Conservation (phyloP, 2,888 invertebrate genomes). For the Bellardia bayeri region DNA sequence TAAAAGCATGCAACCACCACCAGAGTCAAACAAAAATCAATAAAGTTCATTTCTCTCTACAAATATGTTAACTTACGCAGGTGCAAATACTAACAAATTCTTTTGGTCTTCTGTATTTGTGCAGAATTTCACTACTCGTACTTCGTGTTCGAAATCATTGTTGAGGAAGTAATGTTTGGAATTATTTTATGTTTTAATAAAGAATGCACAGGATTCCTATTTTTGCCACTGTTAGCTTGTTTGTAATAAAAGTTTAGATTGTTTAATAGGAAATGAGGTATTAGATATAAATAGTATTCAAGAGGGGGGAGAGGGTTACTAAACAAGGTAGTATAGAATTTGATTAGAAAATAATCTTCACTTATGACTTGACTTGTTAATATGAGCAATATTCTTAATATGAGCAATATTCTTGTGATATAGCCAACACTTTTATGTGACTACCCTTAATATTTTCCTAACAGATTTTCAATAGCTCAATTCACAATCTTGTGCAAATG, state of each 20-base stretch:
- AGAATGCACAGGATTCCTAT: slow-evolving; percentile 43
- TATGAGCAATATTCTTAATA: neutral
- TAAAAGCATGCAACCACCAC: neutral
- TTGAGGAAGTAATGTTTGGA: slow-evolving; percentile 40
- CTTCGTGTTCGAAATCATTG: slow-evolving; percentile 6
- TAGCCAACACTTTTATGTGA: too few relatives aligned
- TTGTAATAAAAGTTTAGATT: neutral
- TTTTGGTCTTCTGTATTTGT: slow-evolving; percentile 16
- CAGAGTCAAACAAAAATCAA: neutral
- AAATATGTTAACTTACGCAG: slow-evolving; percentile 40
- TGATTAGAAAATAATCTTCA: too few relatives aligned
- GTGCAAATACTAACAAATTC: slow-evolving; percentile 34
- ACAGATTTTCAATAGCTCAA: too few relatives aligned
- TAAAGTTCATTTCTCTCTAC: slow-evolving; percentile 11
- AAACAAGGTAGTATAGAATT: too few relatives aligned
- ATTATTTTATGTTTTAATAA: slow-evolving; percentile 54
- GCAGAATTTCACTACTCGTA: neutral
- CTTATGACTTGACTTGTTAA: too few relatives aligned
- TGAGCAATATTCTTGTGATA: neutral
- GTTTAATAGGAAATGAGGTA: neutral
- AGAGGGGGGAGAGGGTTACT: too few relatives aligned
- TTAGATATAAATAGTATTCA: too few relatives aligned
- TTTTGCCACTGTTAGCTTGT: neutral
- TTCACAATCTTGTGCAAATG: too few relatives aligned
- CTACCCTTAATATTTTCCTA: too few relatives aligned